Percentiles rank a stretch among this genome's conserved stretches.
phyloP scores from a whole-genome alignment of 2,113 vertebrate genomes.

The Sander lucioperca region DNA sequence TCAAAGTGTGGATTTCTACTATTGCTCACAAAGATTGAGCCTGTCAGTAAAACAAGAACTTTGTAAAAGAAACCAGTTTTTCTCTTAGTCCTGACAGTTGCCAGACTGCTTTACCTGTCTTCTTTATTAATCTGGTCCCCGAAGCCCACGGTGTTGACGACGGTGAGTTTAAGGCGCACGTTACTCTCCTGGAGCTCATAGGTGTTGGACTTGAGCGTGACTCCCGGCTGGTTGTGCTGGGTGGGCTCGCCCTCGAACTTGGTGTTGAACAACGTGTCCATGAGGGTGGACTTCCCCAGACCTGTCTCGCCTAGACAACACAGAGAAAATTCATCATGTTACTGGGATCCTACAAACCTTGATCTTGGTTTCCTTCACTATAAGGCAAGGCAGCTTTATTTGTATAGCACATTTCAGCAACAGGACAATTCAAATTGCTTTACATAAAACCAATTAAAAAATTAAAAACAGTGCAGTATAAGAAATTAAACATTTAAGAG shows the following conservation, averaged over 20 bases:
- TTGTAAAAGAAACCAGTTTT: not conserved
- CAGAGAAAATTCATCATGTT: slow-evolving; percentile 1
- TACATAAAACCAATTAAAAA: too few relatives aligned
- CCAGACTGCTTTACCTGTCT: slow-evolving; percentile 87
- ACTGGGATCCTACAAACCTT: not conserved
- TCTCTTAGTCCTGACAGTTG: not conserved
- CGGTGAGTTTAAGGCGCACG: slow-evolving; percentile 93
- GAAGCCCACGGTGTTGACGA: slow-evolving; percentile 95
- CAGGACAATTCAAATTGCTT: too few relatives aligned
- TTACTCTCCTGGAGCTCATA: slow-evolving; percentile 98
- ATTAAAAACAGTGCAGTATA: too few relatives aligned
- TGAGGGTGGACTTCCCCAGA: slow-evolving; percentile 96
- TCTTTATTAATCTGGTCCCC: slow-evolving; percentile 99
- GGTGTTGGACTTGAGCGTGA: slow-evolving; percentile 94
- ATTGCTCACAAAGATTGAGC: not conserved
- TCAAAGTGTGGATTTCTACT: slow-evolving; percentile 14
- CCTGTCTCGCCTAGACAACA: slow-evolving; percentile 92
- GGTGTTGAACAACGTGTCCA: slow-evolving; percentile 99
- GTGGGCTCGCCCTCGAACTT: slow-evolving; percentile 95
- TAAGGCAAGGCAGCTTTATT: not conserved
- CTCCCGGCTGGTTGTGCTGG: slow-evolving; percentile 93
- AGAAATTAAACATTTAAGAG: too few relatives aligned
- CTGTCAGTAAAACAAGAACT: not conserved
- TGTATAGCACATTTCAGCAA: too few relatives aligned
- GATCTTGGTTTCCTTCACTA: not conserved